Conservation (phyloP, 2,888 invertebrate genomes). For the Gastrophysa polygoni region DNA sequence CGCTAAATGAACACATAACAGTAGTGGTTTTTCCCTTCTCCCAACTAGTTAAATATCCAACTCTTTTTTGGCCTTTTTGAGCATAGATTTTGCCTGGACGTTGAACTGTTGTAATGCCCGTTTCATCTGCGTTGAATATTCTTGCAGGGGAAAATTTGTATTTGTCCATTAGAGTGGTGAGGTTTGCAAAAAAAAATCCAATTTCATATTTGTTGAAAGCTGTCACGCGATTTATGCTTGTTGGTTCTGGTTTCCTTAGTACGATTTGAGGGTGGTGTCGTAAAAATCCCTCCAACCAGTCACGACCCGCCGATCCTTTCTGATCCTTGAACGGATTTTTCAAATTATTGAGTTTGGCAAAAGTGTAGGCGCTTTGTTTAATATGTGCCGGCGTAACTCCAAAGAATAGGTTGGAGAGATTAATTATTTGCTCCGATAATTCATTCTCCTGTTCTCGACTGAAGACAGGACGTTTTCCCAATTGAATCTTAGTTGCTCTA, state of each 20-base stretch:
- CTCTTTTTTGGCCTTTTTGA: slow-evolving; percentile 19
- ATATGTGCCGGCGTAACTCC: not conserved
- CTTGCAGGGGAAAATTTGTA: slow-evolving; percentile 11
- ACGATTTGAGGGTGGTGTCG: not conserved
- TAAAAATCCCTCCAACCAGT: slow-evolving; percentile 2
- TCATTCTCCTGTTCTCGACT: not conserved
- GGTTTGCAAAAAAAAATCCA: slow-evolving; percentile 5
- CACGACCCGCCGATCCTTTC: not conserved
- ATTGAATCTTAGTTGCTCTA: too few relatives aligned
- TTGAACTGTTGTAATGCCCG: slow-evolving; percentile 10
- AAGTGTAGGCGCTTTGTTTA: not conserved
- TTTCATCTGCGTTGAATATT: slow-evolving; percentile 6
- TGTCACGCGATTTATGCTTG: slow-evolving; percentile 18
- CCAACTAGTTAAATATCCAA: slow-evolving; percentile 19
- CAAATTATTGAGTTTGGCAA: slow-evolving; percentile 2
- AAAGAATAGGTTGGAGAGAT: slow-evolving; percentile 2
- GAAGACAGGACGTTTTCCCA: not conserved
- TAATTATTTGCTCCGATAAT: not conserved
- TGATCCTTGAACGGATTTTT: not conserved
- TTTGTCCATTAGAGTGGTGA: slow-evolving; percentile 3
- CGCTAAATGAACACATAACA: slow-evolving; percentile 20
- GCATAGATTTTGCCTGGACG: slow-evolving; percentile 14
- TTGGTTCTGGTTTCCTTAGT: slow-evolving; percentile 23
- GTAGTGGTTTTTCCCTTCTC: slow-evolving; percentile 24
- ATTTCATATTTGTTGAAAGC: slow-evolving; percentile 22